A percentile compares a stretch with the other conserved stretches of the same genome.
phyloP scores from a whole-genome alignment of 2,113 vertebrate genomes.

The Eidolon helvum region DNA sequence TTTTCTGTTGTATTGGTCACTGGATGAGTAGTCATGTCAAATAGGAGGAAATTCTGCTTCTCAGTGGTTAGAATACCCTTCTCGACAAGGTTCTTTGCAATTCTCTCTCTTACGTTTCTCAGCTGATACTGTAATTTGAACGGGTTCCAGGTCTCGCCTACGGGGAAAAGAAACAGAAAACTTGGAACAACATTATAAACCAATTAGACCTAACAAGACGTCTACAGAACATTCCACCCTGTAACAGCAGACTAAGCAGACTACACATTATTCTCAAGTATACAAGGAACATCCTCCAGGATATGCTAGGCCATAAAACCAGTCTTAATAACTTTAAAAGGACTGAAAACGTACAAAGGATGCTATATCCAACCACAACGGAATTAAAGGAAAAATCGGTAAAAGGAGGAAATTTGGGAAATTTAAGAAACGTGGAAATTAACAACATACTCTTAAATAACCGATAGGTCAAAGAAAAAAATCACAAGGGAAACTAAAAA shows the following conservation, averaged over 20 bases:
- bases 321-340: neutral
- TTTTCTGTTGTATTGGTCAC: slow-evolving; percentile 87
- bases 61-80: slow-evolving; percentile 90
- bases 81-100: slow-evolving; percentile 90
- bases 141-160: slow-evolving; percentile 93
- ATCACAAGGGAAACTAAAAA: neutral
- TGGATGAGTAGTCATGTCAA: slow-evolving; percentile 92
- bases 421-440: neutral
- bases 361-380: neutral
- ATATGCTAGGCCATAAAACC: neutral
- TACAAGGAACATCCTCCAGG: neutral
- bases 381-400: neutral
- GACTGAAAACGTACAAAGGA: neutral
- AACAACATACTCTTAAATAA: neutral
- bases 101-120: slow-evolving; percentile 88
- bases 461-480: neutral
- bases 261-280: neutral
- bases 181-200: neutral
- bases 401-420: neutral
- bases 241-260: neutral
- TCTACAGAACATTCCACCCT: neutral
- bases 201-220: neutral
- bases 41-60: slow-evolving; percentile 92
- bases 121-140: slow-evolving; percentile 91
- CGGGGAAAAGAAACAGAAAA: neutral